These are phyloP conservation scores for Drosophila tsacasi DNA, from an alignment of 1,140 invertebrate genomes.

Conservation along the genomic window DNA sequence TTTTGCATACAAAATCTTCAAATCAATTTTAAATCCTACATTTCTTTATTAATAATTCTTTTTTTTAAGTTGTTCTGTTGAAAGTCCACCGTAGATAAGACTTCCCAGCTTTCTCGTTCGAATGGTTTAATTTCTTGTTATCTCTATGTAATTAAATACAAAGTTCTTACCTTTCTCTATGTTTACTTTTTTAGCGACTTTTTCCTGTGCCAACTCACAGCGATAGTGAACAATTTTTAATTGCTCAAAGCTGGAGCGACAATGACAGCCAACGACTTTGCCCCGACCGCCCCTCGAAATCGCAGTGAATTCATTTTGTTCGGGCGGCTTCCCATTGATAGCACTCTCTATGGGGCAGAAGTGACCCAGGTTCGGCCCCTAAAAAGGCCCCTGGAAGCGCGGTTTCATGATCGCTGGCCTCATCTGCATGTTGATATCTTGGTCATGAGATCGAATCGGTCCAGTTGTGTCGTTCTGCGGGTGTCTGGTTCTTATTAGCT, in stretches of 20 bases:
- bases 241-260: slow-evolving; percentile 78
- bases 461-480: slow-evolving; percentile 66
- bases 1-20: too few relatives aligned
- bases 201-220: slow-evolving; percentile 40
- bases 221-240: slow-evolving; percentile 63
- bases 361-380: slow-evolving; percentile 45
- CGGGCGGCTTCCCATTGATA: slow-evolving; percentile 75
- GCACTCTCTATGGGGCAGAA: slow-evolving; percentile 1
- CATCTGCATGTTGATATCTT: slow-evolving; percentile 80
- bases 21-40: too few relatives aligned
- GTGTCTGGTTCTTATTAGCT: slow-evolving; percentile 83
- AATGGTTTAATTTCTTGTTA: neutral
- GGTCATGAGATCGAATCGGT: slow-evolving; percentile 62
- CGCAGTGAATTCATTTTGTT: slow-evolving; percentile 75
- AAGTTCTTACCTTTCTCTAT: neutral
- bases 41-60: too few relatives aligned
- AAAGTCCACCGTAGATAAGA: neutral
- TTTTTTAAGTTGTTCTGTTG: too few relatives aligned
- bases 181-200: neutral
- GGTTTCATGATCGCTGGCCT: slow-evolving; percentile 60
- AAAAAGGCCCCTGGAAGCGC: neutral
- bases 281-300: slow-evolving; percentile 48
- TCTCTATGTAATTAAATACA: neutral
- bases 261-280: slow-evolving; percentile 38
- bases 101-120: fast-evolving